Base-by-base conservation (phyloP, 1,140 invertebrate species). In the Sitophilus oryzae region DNA sequence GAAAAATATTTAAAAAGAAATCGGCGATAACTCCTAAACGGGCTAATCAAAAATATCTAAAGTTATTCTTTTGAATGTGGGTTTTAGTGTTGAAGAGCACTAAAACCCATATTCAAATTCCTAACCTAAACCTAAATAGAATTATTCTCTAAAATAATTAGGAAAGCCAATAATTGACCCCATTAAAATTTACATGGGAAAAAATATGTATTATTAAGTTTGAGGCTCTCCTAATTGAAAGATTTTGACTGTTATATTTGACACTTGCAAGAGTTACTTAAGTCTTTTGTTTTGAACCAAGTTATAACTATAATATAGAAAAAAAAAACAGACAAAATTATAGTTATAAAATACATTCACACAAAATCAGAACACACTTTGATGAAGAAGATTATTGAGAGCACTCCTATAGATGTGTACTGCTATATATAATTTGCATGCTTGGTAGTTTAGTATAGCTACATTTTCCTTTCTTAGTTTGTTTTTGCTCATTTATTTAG, bases 401-500 rank as follows among this genome's bases (percentile, higher is more conserved):
- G 55, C 55, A 57, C 55, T 57, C 44, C 55, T 57, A 57, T 53
- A 58, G 56, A 58, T 58, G 56, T 58, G 56, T 58, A 58, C 46
- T 58, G 51, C 56, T 58, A 52, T 55, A 11, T 23, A 43, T 51
- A 53, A 18, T 53, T 25, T 41, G 56, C 56, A 58, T 58, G 56
- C 50, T 45, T 44, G 10, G 19, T 52, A 47, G 52, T 21, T 8
- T 14, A 18, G 5, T 30, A 16, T 34, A 18, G 16, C 20, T 52
- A 23, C 11, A 19, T 15, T 42, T 19, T 51, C 34, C 20, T 38
- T 52, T 40, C 25, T 16, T 37, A 16, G 15, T 23, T 48, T 43
- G 20, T 54, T 54, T 54, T 53, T 53, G 51, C 51, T 8, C 19
- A 8, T 21, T 48, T 37, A 37, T 19, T 6, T 38, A 16, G 14